Percentiles rank a stretch among this genome's conserved stretches.
These are phyloP conservation scores for Lacanobia wlatinum DNA, from an alignment of 2,888 invertebrate genomes.

Conservation along the genomic window DNA sequence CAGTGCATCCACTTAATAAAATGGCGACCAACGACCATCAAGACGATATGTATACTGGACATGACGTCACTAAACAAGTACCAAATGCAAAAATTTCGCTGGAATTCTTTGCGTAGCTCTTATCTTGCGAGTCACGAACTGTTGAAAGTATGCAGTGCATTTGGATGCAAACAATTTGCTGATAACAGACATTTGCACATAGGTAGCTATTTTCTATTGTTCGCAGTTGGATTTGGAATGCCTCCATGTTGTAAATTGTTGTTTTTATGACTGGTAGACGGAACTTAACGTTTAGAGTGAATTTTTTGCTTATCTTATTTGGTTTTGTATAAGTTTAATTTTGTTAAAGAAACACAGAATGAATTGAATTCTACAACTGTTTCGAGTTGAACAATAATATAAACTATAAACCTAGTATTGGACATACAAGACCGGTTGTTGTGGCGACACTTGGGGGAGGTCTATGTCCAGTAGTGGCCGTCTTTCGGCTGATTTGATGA, in stretches of 20 bases:
- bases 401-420: too few species aligned
- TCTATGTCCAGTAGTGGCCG: too few species aligned
- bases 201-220: constrained; percentile 21
- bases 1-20: constrained; percentile 33
- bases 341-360: neutral
- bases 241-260: constrained; percentile 36
- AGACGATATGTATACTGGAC: constrained; percentile 31
- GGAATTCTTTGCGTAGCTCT: constrained; percentile 27
- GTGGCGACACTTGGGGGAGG: too few species aligned
- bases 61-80: constrained; percentile 33
- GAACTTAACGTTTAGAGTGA: neutral
- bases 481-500: too few species aligned
- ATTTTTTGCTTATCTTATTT: neutral
- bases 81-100: constrained; percentile 12
- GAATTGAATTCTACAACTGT: neutral
- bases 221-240: constrained; percentile 21
- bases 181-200: constrained; percentile 44
- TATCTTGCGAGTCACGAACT: constrained; percentile 50
- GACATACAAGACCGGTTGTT: too few species aligned
- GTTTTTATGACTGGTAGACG: constrained; percentile 26
- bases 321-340: neutral
- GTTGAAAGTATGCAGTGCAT: constrained; percentile 38
- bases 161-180: constrained; percentile 48
- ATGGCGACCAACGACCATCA: constrained; percentile 7
- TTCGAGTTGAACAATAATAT: neutral